Percentiles rank a stretch among this genome's conserved stretches.
phyloP scores from a whole-genome alignment of 2,888 invertebrate species.

The Tyria jacobaeae region DNA sequence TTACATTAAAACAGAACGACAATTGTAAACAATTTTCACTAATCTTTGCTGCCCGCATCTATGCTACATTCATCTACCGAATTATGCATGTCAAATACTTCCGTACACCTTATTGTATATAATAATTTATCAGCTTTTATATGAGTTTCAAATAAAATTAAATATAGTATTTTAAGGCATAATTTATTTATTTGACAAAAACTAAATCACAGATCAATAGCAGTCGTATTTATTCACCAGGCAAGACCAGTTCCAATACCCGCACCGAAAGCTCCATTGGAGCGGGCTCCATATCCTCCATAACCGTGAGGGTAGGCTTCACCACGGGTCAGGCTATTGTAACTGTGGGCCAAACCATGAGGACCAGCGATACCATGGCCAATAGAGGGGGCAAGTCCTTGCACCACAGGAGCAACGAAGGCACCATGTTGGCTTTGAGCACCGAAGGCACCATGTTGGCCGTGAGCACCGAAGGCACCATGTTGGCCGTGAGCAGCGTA shows the following conservation, averaged over 20 bases:
- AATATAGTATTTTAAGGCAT: slow-evolving; percentile 13
- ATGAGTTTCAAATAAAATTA: no score
- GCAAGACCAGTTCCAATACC: slow-evolving; percentile 18
- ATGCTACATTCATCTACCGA: no score
- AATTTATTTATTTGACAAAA: slow-evolving; percentile 45
- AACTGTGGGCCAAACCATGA: slow-evolving; percentile 40
- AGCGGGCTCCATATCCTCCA: slow-evolving; percentile 39
- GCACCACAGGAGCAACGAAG: slow-evolving; percentile 32
- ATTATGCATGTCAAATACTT: no score
- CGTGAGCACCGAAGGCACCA: not conserved
- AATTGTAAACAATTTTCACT: no score
- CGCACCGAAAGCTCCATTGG: slow-evolving; percentile 14
- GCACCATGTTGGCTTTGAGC: slow-evolving; percentile 22
- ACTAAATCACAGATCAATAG: slow-evolving; percentile 42
- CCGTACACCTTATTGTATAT: no score
- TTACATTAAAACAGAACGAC: no score
- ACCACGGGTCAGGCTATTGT: slow-evolving; percentile 40
- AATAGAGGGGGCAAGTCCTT: slow-evolving; percentile 31
- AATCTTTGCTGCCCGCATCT: no score
- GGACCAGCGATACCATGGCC: slow-evolving; percentile 34
- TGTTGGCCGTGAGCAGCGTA: not conserved
- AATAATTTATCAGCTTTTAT: no score
- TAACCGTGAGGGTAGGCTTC: slow-evolving; percentile 26
- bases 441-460: not conserved
- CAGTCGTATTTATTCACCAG: slow-evolving; percentile 41